A percentile compares a stretch with the other conserved stretches of the same genome.
phyloP scores from a whole-genome alignment of 2,888 invertebrate species.

The Ophion slaviceki region DNA sequence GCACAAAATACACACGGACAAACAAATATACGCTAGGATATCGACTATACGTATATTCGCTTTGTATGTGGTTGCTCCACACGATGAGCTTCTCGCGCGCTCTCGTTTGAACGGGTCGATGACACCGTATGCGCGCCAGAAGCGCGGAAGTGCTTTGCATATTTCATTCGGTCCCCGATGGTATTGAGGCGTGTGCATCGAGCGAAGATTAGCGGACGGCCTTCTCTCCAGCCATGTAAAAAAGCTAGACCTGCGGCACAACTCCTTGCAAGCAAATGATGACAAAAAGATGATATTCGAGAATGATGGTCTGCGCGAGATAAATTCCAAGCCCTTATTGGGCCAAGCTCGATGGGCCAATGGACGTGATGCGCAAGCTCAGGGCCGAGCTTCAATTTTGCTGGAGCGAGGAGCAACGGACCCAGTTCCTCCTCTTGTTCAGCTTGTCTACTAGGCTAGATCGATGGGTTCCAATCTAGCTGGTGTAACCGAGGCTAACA shows the following conservation, averaged over 20 bases:
- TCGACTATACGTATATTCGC: not conserved
- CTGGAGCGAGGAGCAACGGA: not conserved
- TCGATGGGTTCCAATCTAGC: not conserved
- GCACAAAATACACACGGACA: not conserved
- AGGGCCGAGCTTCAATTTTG: too few relatives aligned
- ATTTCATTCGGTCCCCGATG: slow-evolving; percentile 49
- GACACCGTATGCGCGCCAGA: slow-evolving; percentile 42
- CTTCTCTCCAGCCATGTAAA: not conserved
- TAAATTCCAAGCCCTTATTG: not conserved
- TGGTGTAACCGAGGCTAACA: not conserved
- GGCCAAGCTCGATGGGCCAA: not conserved
- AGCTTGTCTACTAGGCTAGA: not conserved
- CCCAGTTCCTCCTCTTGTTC: not conserved
- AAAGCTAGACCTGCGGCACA: not conserved
- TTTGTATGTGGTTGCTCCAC: not conserved
- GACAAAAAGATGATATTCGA: not conserved
- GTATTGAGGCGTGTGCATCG: not conserved
- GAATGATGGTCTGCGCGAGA: not conserved
- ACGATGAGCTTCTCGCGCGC: slow-evolving; percentile 38
- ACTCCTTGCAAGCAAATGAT: not conserved
- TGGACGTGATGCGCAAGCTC: too few relatives aligned
- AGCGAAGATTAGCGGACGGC: not conserved
- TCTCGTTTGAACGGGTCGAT: slow-evolving; percentile 61
- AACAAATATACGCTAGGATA: slow-evolving; percentile 25
- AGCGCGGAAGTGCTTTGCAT: slow-evolving; percentile 19